Base-by-base conservation (phyloP, 2,888 invertebrate genomes). In the Eupithecia insigniata region DNA sequence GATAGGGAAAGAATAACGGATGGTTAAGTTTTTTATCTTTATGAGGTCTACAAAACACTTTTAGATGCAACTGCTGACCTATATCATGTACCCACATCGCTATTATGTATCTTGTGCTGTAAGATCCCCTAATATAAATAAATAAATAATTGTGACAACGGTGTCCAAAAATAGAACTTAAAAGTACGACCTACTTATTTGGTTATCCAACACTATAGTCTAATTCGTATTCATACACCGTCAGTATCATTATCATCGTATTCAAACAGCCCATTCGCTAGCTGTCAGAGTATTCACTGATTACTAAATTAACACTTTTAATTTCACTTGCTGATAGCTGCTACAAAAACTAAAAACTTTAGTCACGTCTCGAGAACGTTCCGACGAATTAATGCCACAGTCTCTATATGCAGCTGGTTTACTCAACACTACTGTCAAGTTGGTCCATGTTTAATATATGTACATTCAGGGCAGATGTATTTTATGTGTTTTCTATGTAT, bases 301-400 rank as follows among this genome's bases (percentile, higher is more conserved):
- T 81, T 76, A 76, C 82, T 79, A 79, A 83, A 85, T 85, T 83
- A 85, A 84, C 84, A 85, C 85, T 88, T 84, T 86, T 87, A 86
- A 89, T 89, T 89, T 87, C 87, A 85, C 84, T 81, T 87, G 81
- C 79, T 64, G 64, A 64, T 36, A 36, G 34, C 74, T 70, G 81
- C 79, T 64, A 64, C 64, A 81, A 85, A 83, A 83, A 82, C 75
- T 82, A 80, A 75, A 74, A 75, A 79, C 74, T 77, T 69, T 69
- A 74, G 75, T 79, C 78, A 77, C 80, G 83, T 85, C 80, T 67
- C 26, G 64, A 65, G 69, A 64, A 82, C 82, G 83, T 75, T 65
- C 76, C 69, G 66, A 51, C 72, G 62, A 76, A 76, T 74, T 72
- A 68, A 67, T 62, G 64, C 18, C 67, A 70, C 26, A 72, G 74